Percentiles rank a stretch among this genome's conserved stretches.
phyloP scores from a whole-genome alignment of 2,888 invertebrate species.

The Himalopsyche japonica region DNA sequence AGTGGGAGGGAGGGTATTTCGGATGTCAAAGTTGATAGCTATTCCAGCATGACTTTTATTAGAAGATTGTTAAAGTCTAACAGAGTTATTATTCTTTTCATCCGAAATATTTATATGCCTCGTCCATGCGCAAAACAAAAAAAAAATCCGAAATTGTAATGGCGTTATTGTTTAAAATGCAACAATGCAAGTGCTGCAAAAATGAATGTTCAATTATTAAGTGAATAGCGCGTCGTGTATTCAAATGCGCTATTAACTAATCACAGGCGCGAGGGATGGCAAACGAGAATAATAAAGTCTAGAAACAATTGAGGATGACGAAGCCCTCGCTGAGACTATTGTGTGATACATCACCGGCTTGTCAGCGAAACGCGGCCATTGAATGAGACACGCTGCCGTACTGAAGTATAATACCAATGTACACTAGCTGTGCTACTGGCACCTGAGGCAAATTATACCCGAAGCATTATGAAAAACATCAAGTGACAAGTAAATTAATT shows the following conservation, averaged over 20 bases:
- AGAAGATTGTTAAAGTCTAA: no score
- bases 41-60: no score
- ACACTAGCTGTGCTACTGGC: constrained; percentile 12
- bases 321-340: background rate
- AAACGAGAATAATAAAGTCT: constrained; percentile 8
- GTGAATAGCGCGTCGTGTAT: background rate
- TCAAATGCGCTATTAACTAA: constrained; percentile 14
- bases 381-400: constrained; percentile 4
- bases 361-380: constrained; percentile 10
- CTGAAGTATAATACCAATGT: constrained; percentile 6
- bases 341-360: constrained; percentile 23
- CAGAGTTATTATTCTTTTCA: no score
- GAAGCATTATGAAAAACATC: no score
- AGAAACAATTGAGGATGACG: constrained; percentile 24
- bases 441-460: background rate
- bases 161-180: background rate
- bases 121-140: no score
- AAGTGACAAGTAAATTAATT: no score
- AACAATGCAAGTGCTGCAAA: background rate
- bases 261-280: constrained; percentile 13
- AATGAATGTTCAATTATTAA: background rate
- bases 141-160: no score
- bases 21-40: no score
- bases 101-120: no score
- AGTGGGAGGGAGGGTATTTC: no score